Conservation (phyloP, 2,888 invertebrate genomes). For the Thecophora atra region DNA sequence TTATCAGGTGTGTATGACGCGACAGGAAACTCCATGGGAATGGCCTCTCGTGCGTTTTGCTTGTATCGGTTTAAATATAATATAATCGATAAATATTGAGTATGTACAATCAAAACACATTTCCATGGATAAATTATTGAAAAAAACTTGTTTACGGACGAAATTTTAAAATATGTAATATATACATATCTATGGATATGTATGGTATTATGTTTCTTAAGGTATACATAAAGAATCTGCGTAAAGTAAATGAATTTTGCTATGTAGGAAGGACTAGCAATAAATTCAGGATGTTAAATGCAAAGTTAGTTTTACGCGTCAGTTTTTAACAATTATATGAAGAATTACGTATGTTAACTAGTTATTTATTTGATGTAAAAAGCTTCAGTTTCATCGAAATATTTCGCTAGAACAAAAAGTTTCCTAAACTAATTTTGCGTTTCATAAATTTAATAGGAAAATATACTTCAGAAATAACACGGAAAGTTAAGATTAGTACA, state of each 20-base stretch:
- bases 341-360: too few relatives aligned
- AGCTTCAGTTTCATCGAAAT: too few relatives aligned
- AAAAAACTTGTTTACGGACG: slow-evolving; percentile 21
- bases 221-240: slow-evolving; percentile 15
- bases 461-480: neutral
- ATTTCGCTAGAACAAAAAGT: too few relatives aligned
- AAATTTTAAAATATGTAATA: slow-evolving; percentile 16
- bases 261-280: slow-evolving; percentile 10
- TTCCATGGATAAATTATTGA: slow-evolving; percentile 45
- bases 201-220: neutral
- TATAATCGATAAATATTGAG: slow-evolving; percentile 7
- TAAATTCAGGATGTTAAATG: slow-evolving; percentile 7
- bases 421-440: slow-evolving; percentile 4
- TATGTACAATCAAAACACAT: slow-evolving; percentile 45
- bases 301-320: too few relatives aligned
- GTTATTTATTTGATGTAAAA: too few relatives aligned
- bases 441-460: neutral
- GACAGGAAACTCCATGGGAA: slow-evolving; percentile 52
- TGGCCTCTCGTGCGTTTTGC: slow-evolving; percentile 46
- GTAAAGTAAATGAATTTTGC: slow-evolving; percentile 4
- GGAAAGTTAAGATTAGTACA: neutral
- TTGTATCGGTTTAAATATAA: neutral
- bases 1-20: slow-evolving; percentile 67
- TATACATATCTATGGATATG: neutral
- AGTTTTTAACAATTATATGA: too few relatives aligned